Conservation (phyloP, 2,888 invertebrate species). For the Drosophila meridionalis region DNA sequence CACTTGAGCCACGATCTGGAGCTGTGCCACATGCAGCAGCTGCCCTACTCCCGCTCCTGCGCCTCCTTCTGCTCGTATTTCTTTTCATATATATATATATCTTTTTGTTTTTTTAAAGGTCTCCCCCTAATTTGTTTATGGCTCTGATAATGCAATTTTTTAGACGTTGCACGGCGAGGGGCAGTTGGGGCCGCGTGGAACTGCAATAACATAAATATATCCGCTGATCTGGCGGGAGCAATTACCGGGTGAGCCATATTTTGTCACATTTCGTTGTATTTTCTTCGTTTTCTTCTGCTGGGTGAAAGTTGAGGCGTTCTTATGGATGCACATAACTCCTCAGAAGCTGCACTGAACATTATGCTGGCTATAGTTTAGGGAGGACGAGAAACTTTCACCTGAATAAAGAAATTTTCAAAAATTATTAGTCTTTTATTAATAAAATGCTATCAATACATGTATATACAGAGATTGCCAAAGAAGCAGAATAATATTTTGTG, state of each 20-base stretch:
- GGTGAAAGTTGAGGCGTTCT: conserved; percentile 76
- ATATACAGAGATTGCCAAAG: too few species aligned
- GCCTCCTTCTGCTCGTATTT: conserved; percentile 38
- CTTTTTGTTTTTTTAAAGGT: conserved; percentile 29
- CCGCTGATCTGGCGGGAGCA: conserved; percentile 78
- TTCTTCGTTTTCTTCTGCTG: conserved; percentile 6
- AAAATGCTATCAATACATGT: not conserved
- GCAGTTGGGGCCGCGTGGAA: conserved; percentile 27
- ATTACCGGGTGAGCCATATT: conserved; percentile 79
- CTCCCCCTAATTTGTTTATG: conserved; percentile 77
- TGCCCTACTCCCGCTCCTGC: conserved; percentile 44
- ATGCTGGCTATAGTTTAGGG: not conserved
- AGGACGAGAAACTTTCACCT: not conserved
- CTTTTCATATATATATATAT: conserved; percentile 10
- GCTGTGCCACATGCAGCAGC: conserved; percentile 8
- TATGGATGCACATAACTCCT: conserved; percentile 63
- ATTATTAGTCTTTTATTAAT: not conserved
- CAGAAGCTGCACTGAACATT: conserved; percentile 22
- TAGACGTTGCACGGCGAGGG: conserved; percentile 43
- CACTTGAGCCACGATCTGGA: conserved; percentile 71
- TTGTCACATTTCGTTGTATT: conserved; percentile 71
- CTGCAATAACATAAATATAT: conserved; percentile 79
- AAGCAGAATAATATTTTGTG: too few species aligned
- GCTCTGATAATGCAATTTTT: conserved; percentile 79
- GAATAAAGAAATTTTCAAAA: not conserved